Conservation (phyloP, 2,888 invertebrate genomes). For the Kryphioiulus occultus region DNA sequence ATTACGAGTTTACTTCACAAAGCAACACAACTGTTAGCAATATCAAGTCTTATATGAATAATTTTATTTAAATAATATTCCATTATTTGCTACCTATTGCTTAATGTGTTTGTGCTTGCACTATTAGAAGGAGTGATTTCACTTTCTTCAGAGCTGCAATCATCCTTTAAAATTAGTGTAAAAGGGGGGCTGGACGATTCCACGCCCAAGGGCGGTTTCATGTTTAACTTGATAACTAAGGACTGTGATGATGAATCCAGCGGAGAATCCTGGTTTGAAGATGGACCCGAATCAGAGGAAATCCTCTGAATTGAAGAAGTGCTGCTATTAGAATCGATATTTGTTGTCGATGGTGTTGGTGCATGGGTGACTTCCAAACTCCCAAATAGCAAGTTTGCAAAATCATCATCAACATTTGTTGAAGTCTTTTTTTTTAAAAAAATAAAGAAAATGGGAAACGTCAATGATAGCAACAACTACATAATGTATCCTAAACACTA, state of each 20-base stretch:
- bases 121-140: conserved; percentile 3
- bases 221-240: neutral
- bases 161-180: neutral
- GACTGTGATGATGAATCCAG: neutral
- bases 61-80: neutral
- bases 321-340: neutral
- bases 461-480: too few relatives aligned
- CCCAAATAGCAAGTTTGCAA: conserved; percentile 26
- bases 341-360: neutral
- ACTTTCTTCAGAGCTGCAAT: neutral
- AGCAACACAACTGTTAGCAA: too few relatives aligned
- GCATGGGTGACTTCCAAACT: neutral
- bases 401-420: neutral
- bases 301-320: conserved; percentile 20
- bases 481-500: too few relatives aligned
- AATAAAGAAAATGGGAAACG: neutral
- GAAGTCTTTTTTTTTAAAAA: neutral
- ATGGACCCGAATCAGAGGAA: conserved; percentile 28
- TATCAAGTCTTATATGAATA: too few relatives aligned
- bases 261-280: neutral
- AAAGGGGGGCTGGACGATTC: neutral
- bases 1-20: too few relatives aligned
- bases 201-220: neutral
- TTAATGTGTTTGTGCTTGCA: neutral
- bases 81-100: neutral